Conservation (phyloP, 2,888 invertebrate species). For the Rotaria socialis region DNA sequence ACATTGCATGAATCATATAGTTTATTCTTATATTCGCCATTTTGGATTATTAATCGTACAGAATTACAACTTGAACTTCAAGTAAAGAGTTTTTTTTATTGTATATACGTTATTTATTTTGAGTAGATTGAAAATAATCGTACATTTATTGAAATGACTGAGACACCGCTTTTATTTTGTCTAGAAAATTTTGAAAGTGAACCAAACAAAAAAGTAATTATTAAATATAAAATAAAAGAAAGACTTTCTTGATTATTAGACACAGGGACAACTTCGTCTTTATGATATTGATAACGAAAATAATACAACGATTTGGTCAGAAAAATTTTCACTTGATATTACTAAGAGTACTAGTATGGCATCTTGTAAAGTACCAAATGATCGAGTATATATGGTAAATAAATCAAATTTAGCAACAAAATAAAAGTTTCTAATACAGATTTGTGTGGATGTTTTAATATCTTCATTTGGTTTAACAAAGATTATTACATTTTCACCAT, state of each 20-base stretch:
- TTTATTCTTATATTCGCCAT: conserved; percentile 39
- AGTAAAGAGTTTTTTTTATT: not conserved
- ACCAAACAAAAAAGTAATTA: not conserved
- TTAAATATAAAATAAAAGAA: not conserved
- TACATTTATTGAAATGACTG: not conserved
- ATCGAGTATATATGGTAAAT: conserved; percentile 50
- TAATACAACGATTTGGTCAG: conserved; percentile 80
- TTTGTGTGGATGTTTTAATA: conserved; percentile 85
- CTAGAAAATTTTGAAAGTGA: conserved; percentile 11
- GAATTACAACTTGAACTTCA: conserved; percentile 33
- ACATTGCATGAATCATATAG: conserved; percentile 6
- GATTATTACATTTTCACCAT: conserved; percentile 89
- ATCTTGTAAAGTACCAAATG: conserved; percentile 52
- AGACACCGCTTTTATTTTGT: conserved; percentile 13
- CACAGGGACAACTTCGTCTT: conserved; percentile 21
- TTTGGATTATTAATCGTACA: conserved; percentile 45
- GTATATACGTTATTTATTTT: too few species aligned
- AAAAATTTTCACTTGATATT: conserved; percentile 91
- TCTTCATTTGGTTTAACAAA: conserved; percentile 88
- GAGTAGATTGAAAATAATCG: not conserved
- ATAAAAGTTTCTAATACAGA: conserved; percentile 62
- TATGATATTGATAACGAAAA: not conserved
- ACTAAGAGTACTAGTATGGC: conserved; percentile 91
- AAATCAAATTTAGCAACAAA: not conserved
- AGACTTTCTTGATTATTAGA: not conserved